Evolutionary conservation across 2,888 invertebrate genomes (phyloP).

Genomic region (Agonopterix arenella): DNA sequence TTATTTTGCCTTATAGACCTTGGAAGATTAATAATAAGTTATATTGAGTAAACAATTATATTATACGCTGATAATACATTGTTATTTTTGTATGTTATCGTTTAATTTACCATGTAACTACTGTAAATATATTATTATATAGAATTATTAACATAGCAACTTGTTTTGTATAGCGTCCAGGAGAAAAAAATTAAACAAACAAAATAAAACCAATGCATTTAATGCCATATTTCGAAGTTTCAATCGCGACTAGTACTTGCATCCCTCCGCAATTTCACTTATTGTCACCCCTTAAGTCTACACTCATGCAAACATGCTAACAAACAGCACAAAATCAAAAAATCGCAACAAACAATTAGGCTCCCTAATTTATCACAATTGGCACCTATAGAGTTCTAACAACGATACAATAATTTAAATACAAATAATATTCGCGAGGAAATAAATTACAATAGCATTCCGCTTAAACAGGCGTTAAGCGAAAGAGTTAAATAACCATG

Average conservation of each 20-base stretch:
- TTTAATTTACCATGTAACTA: not conserved
- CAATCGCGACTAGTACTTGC: constrained; percentile 43
- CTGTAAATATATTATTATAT: not conserved
- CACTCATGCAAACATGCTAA: constrained; percentile 1
- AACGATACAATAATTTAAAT: constrained; percentile 45
- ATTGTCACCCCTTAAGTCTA: constrained; percentile 35
- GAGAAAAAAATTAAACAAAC: constrained; percentile 34
- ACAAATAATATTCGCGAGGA: constrained; percentile 40
- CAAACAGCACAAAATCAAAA: constrained; percentile 27
- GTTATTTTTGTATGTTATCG: not conserved
- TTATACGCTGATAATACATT: not conserved
- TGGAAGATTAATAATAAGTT: too few relatives aligned
- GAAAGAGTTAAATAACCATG: constrained; percentile 7
- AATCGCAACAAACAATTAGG: constrained; percentile 49
- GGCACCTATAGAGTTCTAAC: constrained; percentile 67
- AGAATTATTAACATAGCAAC: too few relatives aligned
- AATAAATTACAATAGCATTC: constrained; percentile 12
- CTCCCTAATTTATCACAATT: constrained; percentile 73
- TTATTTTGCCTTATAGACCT: too few relatives aligned
- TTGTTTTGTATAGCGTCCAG: not conserved
- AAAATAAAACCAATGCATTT: constrained; percentile 65
- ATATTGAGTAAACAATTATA: too few relatives aligned
- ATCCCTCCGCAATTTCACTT: constrained; percentile 27
- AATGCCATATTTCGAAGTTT: constrained; percentile 62
- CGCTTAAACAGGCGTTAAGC: constrained; percentile 7